Base-by-base conservation (phyloP, 2,113 vertebrate species). In the Ranitomeya imitator region DNA sequence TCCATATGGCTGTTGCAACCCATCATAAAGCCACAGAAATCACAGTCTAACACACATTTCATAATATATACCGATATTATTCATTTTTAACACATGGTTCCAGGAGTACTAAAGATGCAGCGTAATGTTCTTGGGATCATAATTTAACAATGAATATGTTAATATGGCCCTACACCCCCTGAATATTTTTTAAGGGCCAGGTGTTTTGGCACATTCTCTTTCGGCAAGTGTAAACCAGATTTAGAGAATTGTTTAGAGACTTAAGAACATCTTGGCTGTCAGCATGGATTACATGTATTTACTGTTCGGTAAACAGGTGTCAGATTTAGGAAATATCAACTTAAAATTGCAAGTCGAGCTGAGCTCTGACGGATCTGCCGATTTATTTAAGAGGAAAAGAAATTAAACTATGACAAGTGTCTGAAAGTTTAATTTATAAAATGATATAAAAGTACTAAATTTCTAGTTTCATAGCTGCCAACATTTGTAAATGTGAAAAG, bases 191-290 rank as follows among this genome's bases (percentile, higher is more conserved):
- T 4, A 31, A 71, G 11, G 67, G 19, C 12, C 69, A 73, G 12
- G 26, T 73, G 69, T 73, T 6, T 73, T 45, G 14, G 15, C 6
- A 45, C 14, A 2, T 45, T 74, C 71, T 45, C 7, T 73, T 74
- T 74, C 16, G 18, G 6, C 31, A 74, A 74, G 31, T 74, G 37
- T 45, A 74, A 45, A 74, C 1, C 18, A 9, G 31, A 37, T 45
- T 74, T 74, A 74, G 37, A 74, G 31, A 6, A 7, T 74, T 74
- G 71, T 74, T 74, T 51, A 9, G 31, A 37, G 71, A 74, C 45
- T 74, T 45, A 8, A 74, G 71, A 74, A 74, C 71, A 74, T 74
- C 71, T 74, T 74, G 71, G 71, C 71, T 74, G 71, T 37, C 71
- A 74, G 71, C 31, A 78, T 52, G 51, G 51, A 78, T 78, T 78